Conservation (phyloP, 2,113 vertebrate species). For the Elachura formosa region DNA sequence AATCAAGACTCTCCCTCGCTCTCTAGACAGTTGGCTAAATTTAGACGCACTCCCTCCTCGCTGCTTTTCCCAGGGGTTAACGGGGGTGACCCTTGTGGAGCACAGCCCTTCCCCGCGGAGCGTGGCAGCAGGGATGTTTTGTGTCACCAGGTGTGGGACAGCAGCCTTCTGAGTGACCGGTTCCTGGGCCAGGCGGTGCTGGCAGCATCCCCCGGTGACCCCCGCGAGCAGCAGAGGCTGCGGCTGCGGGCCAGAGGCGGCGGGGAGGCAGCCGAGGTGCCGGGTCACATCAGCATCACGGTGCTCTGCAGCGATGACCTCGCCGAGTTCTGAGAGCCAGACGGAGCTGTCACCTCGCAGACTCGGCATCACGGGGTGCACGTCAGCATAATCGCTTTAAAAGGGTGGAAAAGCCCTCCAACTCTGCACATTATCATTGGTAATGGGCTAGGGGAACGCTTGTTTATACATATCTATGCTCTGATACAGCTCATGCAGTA, state of each 20-base stretch:
- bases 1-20: background rate
- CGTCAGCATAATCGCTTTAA: background rate
- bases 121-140: background rate
- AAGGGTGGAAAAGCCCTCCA: background rate
- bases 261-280: slow-evolving; percentile 73
- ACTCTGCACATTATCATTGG: background rate
- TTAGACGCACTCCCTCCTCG: background rate
- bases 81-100: background rate
- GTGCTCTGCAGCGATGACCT: slow-evolving; percentile 80
- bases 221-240: slow-evolving; percentile 70
- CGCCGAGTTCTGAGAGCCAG: slow-evolving; percentile 78
- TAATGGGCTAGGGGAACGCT: background rate
- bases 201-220: slow-evolving; percentile 72
- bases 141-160: slow-evolving; percentile 85
- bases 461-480: background rate
- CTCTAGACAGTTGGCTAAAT: background rate
- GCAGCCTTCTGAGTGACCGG: slow-evolving; percentile 75
- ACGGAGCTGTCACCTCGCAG: slow-evolving; percentile 2
- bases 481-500: background rate
- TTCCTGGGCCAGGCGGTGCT: slow-evolving; percentile 87
- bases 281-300: slow-evolving; percentile 80
- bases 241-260: slow-evolving; percentile 75
- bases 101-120: background rate
- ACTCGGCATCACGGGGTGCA: background rate
- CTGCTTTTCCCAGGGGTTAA: background rate